phyloP scores from a whole-genome alignment of 2,113 vertebrate species.

The Pachypanchax playfairii region DNA sequence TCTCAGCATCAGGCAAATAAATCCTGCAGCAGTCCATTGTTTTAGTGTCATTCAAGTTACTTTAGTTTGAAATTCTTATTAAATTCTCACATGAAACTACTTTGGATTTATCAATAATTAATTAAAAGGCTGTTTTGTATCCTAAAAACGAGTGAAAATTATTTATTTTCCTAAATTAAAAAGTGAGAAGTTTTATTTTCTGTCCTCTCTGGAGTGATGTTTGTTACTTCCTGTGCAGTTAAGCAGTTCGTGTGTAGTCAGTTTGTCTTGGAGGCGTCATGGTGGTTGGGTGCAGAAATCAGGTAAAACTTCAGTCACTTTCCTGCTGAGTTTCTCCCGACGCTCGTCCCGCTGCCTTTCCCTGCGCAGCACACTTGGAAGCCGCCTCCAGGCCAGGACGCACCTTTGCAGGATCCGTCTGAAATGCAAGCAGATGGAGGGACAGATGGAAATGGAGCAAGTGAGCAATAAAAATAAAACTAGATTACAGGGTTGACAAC shows the following conservation, averaged over 20 bases:
- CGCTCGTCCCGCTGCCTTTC: slow-evolving; percentile 84
- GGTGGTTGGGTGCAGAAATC: slow-evolving; percentile 77
- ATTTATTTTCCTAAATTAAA: slow-evolving; percentile 45
- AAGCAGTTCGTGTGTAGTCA: neutral
- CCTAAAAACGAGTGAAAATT: neutral
- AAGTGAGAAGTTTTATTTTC: slow-evolving; percentile 13
- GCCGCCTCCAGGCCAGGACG: slow-evolving; percentile 83
- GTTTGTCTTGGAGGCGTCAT: slow-evolving; percentile 15
- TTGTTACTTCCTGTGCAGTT: neutral
- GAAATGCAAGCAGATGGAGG: slow-evolving; percentile 48
- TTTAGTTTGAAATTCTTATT: slow-evolving; percentile 11
- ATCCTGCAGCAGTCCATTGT: slow-evolving; percentile 3
- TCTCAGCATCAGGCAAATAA: slow-evolving; percentile 17
- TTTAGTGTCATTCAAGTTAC: slow-evolving; percentile 5
- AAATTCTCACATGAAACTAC: slow-evolving; percentile 18
- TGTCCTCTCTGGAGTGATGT: neutral
- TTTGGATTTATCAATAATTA: neutral
- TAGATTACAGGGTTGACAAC: slow-evolving; percentile 40
- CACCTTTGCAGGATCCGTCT: slow-evolving; percentile 77
- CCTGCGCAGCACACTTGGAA: slow-evolving; percentile 76
- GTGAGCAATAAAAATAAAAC: slow-evolving; percentile 47
- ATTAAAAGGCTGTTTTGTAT: too few species aligned
- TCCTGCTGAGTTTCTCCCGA: slow-evolving; percentile 82
- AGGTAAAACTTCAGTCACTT: slow-evolving; percentile 87
- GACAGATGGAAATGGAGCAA: slow-evolving; percentile 37